phyloP scores from a whole-genome alignment of 1,140 invertebrate genomes.

The Musca domestica region DNA sequence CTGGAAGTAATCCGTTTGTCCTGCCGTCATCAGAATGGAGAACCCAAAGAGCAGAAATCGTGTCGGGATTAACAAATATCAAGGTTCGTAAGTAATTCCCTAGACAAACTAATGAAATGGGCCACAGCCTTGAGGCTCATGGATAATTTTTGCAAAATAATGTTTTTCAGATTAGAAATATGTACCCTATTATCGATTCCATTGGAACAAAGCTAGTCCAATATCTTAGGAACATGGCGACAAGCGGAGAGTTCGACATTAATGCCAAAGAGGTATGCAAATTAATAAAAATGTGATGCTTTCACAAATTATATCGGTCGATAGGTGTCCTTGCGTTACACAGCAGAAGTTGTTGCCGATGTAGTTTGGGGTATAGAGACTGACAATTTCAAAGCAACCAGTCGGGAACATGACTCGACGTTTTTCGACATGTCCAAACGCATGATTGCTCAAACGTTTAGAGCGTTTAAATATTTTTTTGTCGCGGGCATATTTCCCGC shows the following conservation, averaged over 20 bases:
- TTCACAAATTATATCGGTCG: not conserved
- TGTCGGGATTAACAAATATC: constrained; percentile 56
- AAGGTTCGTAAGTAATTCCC: constrained; percentile 33
- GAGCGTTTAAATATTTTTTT: constrained; percentile 34
- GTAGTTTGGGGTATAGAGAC: constrained; percentile 57
- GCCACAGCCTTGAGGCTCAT: not conserved
- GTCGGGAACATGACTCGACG: not conserved
- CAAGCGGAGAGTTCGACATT: not conserved
- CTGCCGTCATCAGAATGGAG: constrained; percentile 57
- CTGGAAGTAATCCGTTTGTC: constrained; percentile 54
- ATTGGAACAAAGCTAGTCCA: not conserved
- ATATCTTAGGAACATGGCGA: not conserved
- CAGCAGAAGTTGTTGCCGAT: constrained; percentile 55
- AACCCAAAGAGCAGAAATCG: constrained; percentile 55
- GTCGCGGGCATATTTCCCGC: constrained; percentile 36
- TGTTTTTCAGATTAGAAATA: not conserved
- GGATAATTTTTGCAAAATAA: not conserved
- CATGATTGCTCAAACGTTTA: constrained; percentile 38
- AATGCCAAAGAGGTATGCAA: constrained; percentile 40
- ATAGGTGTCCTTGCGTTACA: constrained; percentile 52
- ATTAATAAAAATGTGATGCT: not conserved
- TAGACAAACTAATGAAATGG: not conserved
- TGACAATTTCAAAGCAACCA: constrained; percentile 31
- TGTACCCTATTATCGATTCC: constrained; percentile 16
- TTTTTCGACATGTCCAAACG: constrained; percentile 36